Base-by-base conservation (phyloP, 2,797 vertebrate species). In the Moxostoma hubbsi region DNA sequence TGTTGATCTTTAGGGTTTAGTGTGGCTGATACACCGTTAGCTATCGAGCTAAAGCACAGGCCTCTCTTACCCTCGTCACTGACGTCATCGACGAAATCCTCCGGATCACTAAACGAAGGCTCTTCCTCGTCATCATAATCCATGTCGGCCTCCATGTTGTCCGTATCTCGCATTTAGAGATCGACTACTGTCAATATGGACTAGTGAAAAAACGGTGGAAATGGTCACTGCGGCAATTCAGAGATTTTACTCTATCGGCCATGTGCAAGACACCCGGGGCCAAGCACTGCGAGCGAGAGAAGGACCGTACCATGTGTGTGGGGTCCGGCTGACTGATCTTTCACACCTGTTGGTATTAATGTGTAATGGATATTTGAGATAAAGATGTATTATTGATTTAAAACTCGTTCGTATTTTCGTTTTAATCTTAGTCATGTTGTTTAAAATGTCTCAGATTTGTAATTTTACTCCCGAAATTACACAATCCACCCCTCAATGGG, bases 31-130 rank as follows among this genome's bases (percentile, higher is more conserved):
- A 36, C 36, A 36, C 9, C 15, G 68, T 79, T 79, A 79, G 77
- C 77, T 36, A 9, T 6, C 16, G 16, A 8, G 68, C 77, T 79
- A 79, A 54, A 36, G 12, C 6, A 16, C 36, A 36, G 59, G 68
- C 68, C 66, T 67, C 76, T 61, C 92, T 89, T 85, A 99, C 98
- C 97, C 87, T 97, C 94, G 7, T 98, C 97, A 5, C 94, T 95
- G 88, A 98, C 87, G 87, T 98, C 97, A 79, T 98, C 96, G 82
- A 83, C 95, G 85, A 92, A 98, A 86, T 95, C 96, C 90, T 99
- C 96, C 63, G 96, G 93, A 86, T 99, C 96, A 87, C 97, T 98
- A 91, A 99, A 99, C 61, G 96, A 97, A 43, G 96, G 93, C 71
- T 97, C 96, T 70, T 96, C 96, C 15, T 85, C 90, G 86, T 96